phyloP scores from a whole-genome alignment of 2,888 invertebrate genomes.

The Trichogramma dendrolimi region DNA sequence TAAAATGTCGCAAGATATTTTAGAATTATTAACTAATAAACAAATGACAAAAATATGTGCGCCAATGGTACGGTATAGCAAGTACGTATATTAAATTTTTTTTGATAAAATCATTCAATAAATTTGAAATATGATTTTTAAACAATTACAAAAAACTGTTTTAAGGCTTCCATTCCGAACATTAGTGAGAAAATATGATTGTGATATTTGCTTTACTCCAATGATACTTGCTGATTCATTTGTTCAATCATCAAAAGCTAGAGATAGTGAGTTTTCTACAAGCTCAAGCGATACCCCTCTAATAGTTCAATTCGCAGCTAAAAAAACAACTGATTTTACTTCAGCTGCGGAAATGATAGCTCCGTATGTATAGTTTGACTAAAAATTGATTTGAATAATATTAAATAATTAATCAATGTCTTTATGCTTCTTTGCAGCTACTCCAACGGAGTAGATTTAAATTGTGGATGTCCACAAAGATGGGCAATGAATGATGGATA shows the following conservation, averaged over 20 bases:
- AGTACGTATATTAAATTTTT: slow-evolving; percentile 53
- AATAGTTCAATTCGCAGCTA: slow-evolving; percentile 93
- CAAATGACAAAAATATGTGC: slow-evolving; percentile 73
- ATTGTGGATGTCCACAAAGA: slow-evolving; percentile 95
- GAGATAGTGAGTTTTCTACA: slow-evolving; percentile 77
- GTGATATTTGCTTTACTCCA: slow-evolving; percentile 88
- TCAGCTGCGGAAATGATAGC: slow-evolving; percentile 79
- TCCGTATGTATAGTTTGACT: slow-evolving; percentile 57
- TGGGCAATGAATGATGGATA: slow-evolving; percentile 92
- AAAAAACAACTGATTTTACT: slow-evolving; percentile 75
- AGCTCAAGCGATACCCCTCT: slow-evolving; percentile 72
- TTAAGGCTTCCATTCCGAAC: slow-evolving; percentile 71
- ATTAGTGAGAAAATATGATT: slow-evolving; percentile 73
- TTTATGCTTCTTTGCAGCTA: slow-evolving; percentile 54
- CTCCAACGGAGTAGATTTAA: slow-evolving; percentile 89
- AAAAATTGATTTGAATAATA: slow-evolving; percentile 5
- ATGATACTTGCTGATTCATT: slow-evolving; percentile 97
- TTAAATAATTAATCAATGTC: slow-evolving; percentile 3
- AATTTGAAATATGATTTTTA: not conserved
- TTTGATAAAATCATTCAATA: not conserved
- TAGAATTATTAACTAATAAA: slow-evolving; percentile 63
- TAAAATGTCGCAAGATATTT: slow-evolving; percentile 52
- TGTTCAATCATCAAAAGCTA: slow-evolving; percentile 80
- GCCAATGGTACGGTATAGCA: slow-evolving; percentile 95
- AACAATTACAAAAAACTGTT: slow-evolving; percentile 24